Conservation (phyloP, 2,797 vertebrate species). For the Diplodus puntazzo region DNA sequence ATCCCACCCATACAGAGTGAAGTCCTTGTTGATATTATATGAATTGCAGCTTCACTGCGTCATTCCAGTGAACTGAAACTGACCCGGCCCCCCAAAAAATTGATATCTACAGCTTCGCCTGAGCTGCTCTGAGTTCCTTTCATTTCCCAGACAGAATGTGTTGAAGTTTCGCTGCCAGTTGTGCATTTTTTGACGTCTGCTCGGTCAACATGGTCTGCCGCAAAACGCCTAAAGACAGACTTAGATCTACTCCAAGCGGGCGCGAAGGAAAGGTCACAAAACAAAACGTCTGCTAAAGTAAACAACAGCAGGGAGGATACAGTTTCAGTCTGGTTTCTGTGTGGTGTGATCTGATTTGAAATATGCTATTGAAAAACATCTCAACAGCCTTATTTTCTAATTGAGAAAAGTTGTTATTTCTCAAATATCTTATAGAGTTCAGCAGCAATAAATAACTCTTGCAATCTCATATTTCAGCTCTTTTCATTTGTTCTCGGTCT, state of each 20-base stretch:
- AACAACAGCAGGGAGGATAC: conserved; percentile 41
- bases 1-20: background rate
- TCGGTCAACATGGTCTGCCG: conserved; percentile 68
- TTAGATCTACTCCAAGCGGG: conserved; percentile 39
- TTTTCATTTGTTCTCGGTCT: conserved; percentile 25
- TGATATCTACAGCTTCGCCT: conserved; percentile 4
- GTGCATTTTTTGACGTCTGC: conserved; percentile 66
- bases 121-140: conserved; percentile 61
- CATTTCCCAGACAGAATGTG: conserved; percentile 47
- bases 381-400: background rate
- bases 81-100: conserved; percentile 46
- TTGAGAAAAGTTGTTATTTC: background rate
- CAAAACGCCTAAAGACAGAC: conserved; percentile 66
- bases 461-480: conserved; percentile 6
- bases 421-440: background rate
- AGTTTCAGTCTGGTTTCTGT: conserved; percentile 29
- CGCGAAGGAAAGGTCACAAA: conserved; percentile 27
- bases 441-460: background rate
- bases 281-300: conserved; percentile 49
- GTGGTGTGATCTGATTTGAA: conserved; percentile 42
- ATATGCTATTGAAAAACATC: conserved; percentile 26
- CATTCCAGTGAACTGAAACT: conserved; percentile 44
- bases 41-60: conserved; percentile 40
- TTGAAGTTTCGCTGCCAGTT: conserved; percentile 59
- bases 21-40: conserved; percentile 24